phyloP scores from a whole-genome alignment of 2,113 vertebrate species.

The Ictalurus furcatus region DNA sequence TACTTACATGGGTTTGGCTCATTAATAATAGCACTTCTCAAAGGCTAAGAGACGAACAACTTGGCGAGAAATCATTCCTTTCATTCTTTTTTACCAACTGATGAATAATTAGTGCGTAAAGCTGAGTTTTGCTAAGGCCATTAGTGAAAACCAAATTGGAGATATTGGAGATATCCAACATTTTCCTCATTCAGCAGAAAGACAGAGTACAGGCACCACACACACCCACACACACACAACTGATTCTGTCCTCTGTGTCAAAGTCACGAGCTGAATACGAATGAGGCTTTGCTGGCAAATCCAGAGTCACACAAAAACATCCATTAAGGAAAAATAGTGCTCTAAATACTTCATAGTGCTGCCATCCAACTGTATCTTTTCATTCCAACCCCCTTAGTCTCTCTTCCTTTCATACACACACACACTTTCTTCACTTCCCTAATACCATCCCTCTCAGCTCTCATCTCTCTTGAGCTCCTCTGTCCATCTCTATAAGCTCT shows the following conservation, averaged over 20 bases:
- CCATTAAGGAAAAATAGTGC: constrained; percentile 31
- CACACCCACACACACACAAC: background rate
- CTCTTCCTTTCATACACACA: background rate
- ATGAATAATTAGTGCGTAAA: constrained; percentile 20
- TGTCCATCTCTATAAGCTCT: constrained; percentile 11
- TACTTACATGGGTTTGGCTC: background rate
- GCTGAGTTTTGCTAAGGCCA: background rate
- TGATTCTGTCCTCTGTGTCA: constrained; percentile 34
- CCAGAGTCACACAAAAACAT: constrained; percentile 28
- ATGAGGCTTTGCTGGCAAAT: constrained; percentile 21
- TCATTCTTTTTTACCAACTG: background rate
- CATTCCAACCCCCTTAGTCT: background rate
- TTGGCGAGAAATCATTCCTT: background rate
- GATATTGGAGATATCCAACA: constrained; percentile 25
- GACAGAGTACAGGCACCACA: background rate
- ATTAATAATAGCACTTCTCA: constrained; percentile 4
- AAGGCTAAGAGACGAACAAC: constrained; percentile 14
- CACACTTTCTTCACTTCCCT: background rate
- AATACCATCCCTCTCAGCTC: background rate
- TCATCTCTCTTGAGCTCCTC: background rate
- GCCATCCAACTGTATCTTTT: constrained; percentile 11
- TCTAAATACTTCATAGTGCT: constrained; percentile 1
- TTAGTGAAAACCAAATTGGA: background rate
- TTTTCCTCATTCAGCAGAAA: constrained; percentile 16
- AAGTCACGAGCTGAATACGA: constrained; percentile 28